Evolutionary conservation across 2,888 invertebrate genomes (phyloP), one percentile per base, ranked within the genome.

Genomic region (Lissocephala sabroskyi): DNA sequence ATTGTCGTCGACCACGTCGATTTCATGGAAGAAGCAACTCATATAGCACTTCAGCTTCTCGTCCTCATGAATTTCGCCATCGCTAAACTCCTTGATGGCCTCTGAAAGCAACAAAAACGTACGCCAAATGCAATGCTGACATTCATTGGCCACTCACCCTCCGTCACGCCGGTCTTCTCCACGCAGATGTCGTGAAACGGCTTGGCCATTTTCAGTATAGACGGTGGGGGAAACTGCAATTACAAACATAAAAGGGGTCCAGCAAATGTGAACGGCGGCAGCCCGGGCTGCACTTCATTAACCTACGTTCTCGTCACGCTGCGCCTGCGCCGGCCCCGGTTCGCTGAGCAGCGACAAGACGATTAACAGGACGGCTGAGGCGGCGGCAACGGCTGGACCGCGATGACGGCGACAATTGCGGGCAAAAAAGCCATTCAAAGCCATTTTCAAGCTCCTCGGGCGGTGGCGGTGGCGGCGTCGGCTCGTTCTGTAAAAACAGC

Each of bases 31-130:
- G 36, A 84, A 52, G 56, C 84, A 84, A 61, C 84, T 81, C 84
- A 85, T 84, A 45, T 84, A 85, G 51, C 84, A 84, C 60, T 84
- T 84, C 2, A 84, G 71, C 35, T 76, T 79, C 55, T 81, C 82
- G 44, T 84, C 84, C 10, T 84, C 85, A 45, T 83, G 84, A 40
- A 84, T 75, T 47, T 84, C 79, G 4, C 85, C 85, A 45, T 84
- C 84, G 49, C 85, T 84, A 51, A 85, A 85, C 58, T 83, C 81
- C 57, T 82, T 84, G 50, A 84, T 85, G 39, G 82, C 75, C 44
- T 65, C 85, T 83, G 56, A 6, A 41, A 44, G 44, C n/a, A n/a
- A n/a, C n/a, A n/a, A n/a, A n/a, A 35, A 19, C 13, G 14, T 28
- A 40, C 23, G 23, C n/a, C 40, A 33, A 45, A 52, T 36, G 26